A percentile compares a stretch with the other conserved stretches of the same genome.
phyloP scores from a whole-genome alignment of 2,797 vertebrate species.

The Gymnothorax javanicus region DNA sequence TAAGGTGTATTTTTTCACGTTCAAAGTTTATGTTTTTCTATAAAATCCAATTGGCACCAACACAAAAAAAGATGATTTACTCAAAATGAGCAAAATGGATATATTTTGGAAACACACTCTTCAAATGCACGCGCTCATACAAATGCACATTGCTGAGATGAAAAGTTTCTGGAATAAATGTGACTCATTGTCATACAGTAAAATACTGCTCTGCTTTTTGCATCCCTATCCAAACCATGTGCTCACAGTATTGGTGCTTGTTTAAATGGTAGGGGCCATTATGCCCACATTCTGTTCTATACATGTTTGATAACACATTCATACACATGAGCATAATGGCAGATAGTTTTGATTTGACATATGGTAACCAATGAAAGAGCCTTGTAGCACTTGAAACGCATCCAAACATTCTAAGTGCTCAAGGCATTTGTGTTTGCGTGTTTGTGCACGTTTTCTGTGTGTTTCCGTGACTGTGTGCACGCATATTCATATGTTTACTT shows the following conservation, averaged over 20 bases:
- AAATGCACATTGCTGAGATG: neutral
- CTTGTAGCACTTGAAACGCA: neutral
- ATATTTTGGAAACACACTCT: neutral
- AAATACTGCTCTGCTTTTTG: neutral
- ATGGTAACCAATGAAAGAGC: too few relatives aligned
- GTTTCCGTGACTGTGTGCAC: neutral
- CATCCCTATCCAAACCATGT: neutral
- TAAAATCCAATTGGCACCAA: too few relatives aligned
- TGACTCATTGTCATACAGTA: neutral
- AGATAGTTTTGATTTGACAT: too few relatives aligned
- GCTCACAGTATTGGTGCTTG: neutral
- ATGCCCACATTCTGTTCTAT: neutral
- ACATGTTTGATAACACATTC: too few relatives aligned
- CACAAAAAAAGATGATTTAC: too few relatives aligned
- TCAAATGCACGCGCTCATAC: neutral
- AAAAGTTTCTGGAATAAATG: neutral
- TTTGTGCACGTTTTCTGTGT: neutral
- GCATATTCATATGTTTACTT: slow-evolving; percentile 20
- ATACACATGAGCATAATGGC: too few relatives aligned
- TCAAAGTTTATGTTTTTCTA: too few relatives aligned
- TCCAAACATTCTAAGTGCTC: neutral
- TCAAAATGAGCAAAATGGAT: too few relatives aligned
- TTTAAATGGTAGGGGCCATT: neutral
- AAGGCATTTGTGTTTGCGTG: neutral
- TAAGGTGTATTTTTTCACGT: too few relatives aligned